phyloP scores from a whole-genome alignment of 2,888 invertebrate species.

The Hypselothyrea guttata region DNA sequence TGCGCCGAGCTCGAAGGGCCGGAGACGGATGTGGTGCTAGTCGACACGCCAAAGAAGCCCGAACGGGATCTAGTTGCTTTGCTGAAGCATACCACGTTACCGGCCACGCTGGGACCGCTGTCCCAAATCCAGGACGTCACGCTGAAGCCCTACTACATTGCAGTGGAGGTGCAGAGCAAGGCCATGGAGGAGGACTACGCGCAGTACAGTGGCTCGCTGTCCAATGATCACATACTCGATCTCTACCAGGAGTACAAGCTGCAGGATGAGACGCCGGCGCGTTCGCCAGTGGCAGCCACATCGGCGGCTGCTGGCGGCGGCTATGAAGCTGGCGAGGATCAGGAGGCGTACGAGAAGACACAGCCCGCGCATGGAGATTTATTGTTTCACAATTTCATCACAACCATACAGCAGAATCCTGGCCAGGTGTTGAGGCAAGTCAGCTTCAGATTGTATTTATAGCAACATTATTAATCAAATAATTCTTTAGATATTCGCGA shows the following conservation, averaged over 20 bases:
- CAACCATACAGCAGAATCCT: slow-evolving; percentile 88
- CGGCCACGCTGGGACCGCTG: slow-evolving; percentile 70
- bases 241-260: slow-evolving; percentile 86
- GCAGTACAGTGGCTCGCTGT: slow-evolving; percentile 74
- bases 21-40: slow-evolving; percentile 89
- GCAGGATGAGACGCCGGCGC: slow-evolving; percentile 80
- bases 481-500: slow-evolving; percentile 87
- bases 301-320: slow-evolving; percentile 44
- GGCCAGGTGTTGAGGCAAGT: slow-evolving; percentile 91
- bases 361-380: slow-evolving; percentile 91
- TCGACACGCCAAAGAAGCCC: slow-evolving; percentile 89
- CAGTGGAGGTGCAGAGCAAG: slow-evolving; percentile 84
- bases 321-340: slow-evolving; percentile 68
- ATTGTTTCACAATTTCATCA: slow-evolving; percentile 90
- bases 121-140: slow-evolving; percentile 82
- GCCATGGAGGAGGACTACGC: slow-evolving; percentile 79
- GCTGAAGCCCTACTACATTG: slow-evolving; percentile 84
- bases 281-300: slow-evolving; percentile 68
- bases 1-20: slow-evolving; percentile 93
- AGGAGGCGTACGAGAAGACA: slow-evolving; percentile 91
- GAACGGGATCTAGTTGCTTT: slow-evolving; percentile 87
- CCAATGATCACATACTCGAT: slow-evolving; percentile 85
- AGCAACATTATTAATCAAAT: neutral
- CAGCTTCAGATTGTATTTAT: neutral
- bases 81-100: slow-evolving; percentile 84